A percentile compares a stretch with the other conserved stretches of the same genome.
Evolutionary conservation across 2,888 invertebrate genomes (phyloP).

Genomic region (Synanthedon andrenaeformis): DNA sequence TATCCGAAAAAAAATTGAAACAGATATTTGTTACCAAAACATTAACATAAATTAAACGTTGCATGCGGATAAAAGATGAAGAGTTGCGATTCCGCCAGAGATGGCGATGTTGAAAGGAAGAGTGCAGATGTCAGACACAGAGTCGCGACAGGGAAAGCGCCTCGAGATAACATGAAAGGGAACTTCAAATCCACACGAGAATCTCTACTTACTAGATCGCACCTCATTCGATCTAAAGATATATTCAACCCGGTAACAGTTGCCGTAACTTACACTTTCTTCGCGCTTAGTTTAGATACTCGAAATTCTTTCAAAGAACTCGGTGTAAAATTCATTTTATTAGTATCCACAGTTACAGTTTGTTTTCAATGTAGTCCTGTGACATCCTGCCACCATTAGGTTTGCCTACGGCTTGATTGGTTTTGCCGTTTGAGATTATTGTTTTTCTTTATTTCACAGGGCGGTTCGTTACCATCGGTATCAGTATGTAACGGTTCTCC

Average conservation of each 20-base stretch:
- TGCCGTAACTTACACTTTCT: conserved; percentile 48
- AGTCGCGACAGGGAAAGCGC: conserved; percentile 61
- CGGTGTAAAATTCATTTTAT: conserved; percentile 3
- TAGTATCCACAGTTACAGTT: not conserved
- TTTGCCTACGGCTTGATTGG: conserved; percentile 43
- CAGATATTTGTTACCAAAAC: no score
- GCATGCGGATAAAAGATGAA: conserved; percentile 4
- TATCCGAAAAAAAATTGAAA: no score
- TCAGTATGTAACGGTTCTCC: conserved; percentile 51
- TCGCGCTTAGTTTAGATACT: conserved; percentile 42
- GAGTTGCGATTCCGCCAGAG: conserved; percentile 14
- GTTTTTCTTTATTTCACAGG: conserved; percentile 58
- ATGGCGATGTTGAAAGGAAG: conserved; percentile 60
- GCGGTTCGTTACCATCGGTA: conserved; percentile 50
- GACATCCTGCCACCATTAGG: conserved; percentile 9
- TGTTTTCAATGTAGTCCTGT: conserved; percentile 16
- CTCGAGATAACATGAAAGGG: conserved; percentile 58
- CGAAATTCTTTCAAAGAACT: conserved; percentile 8
- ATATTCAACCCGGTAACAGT: conserved; percentile 18
- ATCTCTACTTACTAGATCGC: conserved; percentile 35
- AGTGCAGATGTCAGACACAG: conserved; percentile 57
- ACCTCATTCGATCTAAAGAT: conserved; percentile 39
- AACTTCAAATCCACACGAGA: conserved; percentile 51
- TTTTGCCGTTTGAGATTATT: conserved; percentile 59
- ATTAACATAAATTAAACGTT: no score